These are phyloP conservation scores for Xenopus petersii DNA, from an alignment of 2,797 vertebrate species.

Conservation along the genomic window DNA sequence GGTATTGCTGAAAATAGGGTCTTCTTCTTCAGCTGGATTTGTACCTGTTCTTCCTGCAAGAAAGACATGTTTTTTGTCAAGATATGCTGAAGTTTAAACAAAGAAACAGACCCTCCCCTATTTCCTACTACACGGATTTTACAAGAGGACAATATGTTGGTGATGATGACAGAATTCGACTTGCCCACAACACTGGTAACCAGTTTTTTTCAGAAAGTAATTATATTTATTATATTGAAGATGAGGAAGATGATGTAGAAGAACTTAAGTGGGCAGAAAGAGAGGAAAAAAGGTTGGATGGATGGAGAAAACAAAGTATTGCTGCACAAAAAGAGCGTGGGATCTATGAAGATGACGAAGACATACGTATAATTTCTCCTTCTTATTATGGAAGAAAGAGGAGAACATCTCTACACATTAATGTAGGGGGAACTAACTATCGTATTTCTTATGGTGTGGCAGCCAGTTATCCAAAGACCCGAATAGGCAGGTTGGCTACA, in stretches of 20 bases:
- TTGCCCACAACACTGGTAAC: background rate
- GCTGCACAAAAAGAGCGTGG: rapidly evolving
- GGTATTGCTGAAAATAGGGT: slow-evolving; percentile 50
- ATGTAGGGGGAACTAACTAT: slow-evolving; percentile 85
- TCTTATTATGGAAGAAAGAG: slow-evolving; percentile 52
- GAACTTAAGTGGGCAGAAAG: slow-evolving; percentile 40
- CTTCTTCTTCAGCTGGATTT: slow-evolving; percentile 4
- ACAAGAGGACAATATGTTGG: slow-evolving; percentile 22
- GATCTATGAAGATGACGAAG: slow-evolving; percentile 22
- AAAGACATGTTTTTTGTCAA: background rate
- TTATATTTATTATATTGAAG: slow-evolving; percentile 79
- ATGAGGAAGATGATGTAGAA: slow-evolving; percentile 69
- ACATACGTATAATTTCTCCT: background rate
- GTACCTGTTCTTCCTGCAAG: background rate
- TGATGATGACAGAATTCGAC: slow-evolving; percentile 4
- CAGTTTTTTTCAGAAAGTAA: slow-evolving; percentile 53
- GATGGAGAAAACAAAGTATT: slow-evolving; percentile 19
- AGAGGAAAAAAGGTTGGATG: slow-evolving; percentile 48
- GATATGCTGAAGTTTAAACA: slow-evolving; percentile 62
- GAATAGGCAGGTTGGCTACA: slow-evolving; percentile 84
- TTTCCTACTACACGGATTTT: slow-evolving; percentile 38
- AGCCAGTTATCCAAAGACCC: slow-evolving; percentile 83
- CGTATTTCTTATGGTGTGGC: slow-evolving; percentile 77
- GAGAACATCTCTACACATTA: slow-evolving; percentile 77
- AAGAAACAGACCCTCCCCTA: slow-evolving; percentile 47